Evolutionary conservation across 2,113 vertebrate species (phyloP), one percentile per base, ranked within the genome.

Genomic region (Grammomys dolichurus): DNA sequence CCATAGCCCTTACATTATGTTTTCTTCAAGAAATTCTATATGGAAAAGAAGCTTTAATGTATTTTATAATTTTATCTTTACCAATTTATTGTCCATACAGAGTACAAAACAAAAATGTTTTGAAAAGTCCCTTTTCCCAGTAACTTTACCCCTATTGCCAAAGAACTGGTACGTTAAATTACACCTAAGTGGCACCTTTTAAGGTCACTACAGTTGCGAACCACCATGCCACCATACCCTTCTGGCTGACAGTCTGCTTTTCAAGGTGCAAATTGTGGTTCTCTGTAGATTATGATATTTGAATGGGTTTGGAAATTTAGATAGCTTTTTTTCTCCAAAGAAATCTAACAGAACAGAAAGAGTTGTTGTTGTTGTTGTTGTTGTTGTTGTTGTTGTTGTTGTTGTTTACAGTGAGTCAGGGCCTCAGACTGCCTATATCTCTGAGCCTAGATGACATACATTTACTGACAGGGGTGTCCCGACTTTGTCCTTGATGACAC

Each of bases 21-120:
- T 95, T 94, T 46, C 46, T 82, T 46, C 16, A 76, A 88, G 80
- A 69, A 54, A 48, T 60, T 28, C 28, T 76, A 13, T 87, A 7
- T 76, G 24, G 5, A 85, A 84, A 87, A 95, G 56, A 94, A 26
- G 1, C 31, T 60, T 78, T 11, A 12, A 17, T 24, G 26, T 63
- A 54, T 65, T 87, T 87, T 20, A 87, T 73, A 20, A 73, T 88
- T 86, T 76, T 94, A 16, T 85, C 33, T 85, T 54, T 89, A 48
- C 77, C 31, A 84, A 33, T 69, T 92, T 95, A 43, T 93, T 69
- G 51, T 58, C 6, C 28, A 9, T 31, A 9, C 40, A 67, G 40
- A 33, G 31, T 54, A 20, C 17, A 63, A 48, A 33, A 90, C 9
- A 91, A 73, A 96, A 92, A 72, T 77, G 60, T n/a, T 54, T 36